A percentile compares a stretch with the other conserved stretches of the same genome.
phyloP scores from a whole-genome alignment of 2,113 vertebrate species.

The Propithecus coquereli region DNA sequence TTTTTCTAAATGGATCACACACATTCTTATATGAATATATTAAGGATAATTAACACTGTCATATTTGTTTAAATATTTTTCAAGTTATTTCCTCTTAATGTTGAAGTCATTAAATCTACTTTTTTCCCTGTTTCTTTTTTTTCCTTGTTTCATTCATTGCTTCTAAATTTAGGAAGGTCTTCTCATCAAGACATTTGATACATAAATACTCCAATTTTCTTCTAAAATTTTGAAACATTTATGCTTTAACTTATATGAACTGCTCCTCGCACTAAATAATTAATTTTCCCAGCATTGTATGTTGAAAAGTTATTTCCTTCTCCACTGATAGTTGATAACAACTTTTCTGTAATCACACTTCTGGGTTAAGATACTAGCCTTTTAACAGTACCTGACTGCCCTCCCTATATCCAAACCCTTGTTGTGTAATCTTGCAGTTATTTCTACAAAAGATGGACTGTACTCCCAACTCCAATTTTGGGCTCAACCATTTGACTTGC shows the following conservation, averaged over 20 bases:
- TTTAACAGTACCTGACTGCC: background rate
- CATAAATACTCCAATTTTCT: background rate
- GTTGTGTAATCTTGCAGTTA: background rate
- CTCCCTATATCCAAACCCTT: background rate
- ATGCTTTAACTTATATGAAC: slow-evolving; percentile 8
- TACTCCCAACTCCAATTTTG: background rate
- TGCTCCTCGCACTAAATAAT: background rate
- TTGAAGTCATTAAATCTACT: background rate
- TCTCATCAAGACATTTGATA: background rate
- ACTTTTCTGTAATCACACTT: background rate
- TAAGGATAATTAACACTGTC: background rate
- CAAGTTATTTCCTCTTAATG: background rate
- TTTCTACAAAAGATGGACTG: background rate
- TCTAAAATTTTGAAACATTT: background rate
- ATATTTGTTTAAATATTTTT: background rate
- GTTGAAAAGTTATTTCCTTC: background rate
- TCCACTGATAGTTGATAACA: background rate
- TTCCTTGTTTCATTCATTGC: background rate
- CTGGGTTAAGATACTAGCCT: background rate
- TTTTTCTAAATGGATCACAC: background rate
- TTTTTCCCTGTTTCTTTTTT: too few relatives aligned
- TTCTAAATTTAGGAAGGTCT: slow-evolving; percentile 23
- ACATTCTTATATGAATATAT: background rate
- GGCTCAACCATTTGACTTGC: background rate
- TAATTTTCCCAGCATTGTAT: background rate